phyloP scores from a whole-genome alignment of 2,888 invertebrate species.

The Idaea aversata region DNA sequence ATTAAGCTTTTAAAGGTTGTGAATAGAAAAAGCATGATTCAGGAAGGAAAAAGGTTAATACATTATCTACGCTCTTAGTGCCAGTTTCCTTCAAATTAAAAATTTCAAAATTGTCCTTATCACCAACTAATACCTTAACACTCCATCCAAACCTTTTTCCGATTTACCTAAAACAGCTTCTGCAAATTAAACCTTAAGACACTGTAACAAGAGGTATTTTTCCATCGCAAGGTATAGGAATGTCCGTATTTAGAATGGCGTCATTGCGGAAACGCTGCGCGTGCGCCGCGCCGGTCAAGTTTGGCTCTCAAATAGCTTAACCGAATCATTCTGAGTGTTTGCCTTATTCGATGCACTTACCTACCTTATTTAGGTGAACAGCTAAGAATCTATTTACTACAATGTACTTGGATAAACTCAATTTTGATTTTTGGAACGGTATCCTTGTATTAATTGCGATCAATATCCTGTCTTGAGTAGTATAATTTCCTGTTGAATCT shows the following conservation, averaged over 20 bases:
- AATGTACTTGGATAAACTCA: neutral
- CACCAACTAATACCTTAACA: neutral
- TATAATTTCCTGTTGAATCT: neutral
- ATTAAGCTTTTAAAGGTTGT: too few relatives aligned
- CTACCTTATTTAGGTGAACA: neutral
- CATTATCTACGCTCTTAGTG: neutral
- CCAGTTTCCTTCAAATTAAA: neutral
- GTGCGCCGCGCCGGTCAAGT: constrained; percentile 47
- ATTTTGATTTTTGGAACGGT: neutral
- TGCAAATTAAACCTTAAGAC: neutral
- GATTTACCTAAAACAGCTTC: constrained; percentile 7
- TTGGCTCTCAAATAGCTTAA: constrained; percentile 47
- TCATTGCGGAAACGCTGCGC: constrained; percentile 49
- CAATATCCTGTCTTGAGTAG: neutral
- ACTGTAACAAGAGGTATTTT: constrained; percentile 12
- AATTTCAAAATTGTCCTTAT: neutral
- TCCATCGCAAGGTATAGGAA: constrained; percentile 30
- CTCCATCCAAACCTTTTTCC: neutral
- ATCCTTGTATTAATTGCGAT: neutral
- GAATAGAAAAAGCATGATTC: too few relatives aligned
- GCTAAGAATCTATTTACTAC: neutral
- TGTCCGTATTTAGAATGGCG: constrained; percentile 33
- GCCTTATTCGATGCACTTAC: neutral
- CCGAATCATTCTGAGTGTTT: neutral
- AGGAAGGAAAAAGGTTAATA: too few relatives aligned